Evolutionary conservation across 1,140 invertebrate genomes (phyloP).

Genomic region (Caerostris darwini): DNA sequence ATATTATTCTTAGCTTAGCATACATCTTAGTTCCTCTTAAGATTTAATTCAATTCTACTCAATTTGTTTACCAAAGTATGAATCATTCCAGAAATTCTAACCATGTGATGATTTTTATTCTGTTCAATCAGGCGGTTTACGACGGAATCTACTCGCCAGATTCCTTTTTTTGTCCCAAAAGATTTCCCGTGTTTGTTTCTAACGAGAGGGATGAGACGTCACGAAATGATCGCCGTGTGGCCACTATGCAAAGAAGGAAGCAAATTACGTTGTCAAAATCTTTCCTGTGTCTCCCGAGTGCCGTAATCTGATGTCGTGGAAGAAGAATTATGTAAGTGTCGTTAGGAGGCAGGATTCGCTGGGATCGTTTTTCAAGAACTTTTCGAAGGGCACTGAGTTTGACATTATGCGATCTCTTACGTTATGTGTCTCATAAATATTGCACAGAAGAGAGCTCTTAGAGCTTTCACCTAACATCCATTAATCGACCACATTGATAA

Average conservation of each 20-base stretch:
- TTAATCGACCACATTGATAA: background rate
- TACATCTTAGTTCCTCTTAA: no score
- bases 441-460: background rate
- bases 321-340: slow-evolving; percentile 32
- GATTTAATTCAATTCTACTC: no score
- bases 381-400: slow-evolving; percentile 28
- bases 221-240: background rate
- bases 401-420: slow-evolving; percentile 5
- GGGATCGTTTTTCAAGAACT: slow-evolving; percentile 36
- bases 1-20: no score
- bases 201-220: background rate
- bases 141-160: no score
- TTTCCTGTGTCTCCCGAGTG: background rate
- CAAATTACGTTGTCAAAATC: slow-evolving; percentile 37
- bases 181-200: no score
- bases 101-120: no score
- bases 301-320: slow-evolving; percentile 26
- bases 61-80: no score
- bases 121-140: no score
- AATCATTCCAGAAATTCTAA: no score
- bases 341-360: slow-evolving; percentile 3
- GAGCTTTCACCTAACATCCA: background rate
- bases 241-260: background rate
- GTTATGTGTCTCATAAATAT: slow-evolving; percentile 33
- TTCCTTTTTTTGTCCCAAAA: no score